A percentile compares a stretch with the other conserved stretches of the same genome.
Conservation (phyloP, 2,888 invertebrate species). For the Sycophila texana region DNA sequence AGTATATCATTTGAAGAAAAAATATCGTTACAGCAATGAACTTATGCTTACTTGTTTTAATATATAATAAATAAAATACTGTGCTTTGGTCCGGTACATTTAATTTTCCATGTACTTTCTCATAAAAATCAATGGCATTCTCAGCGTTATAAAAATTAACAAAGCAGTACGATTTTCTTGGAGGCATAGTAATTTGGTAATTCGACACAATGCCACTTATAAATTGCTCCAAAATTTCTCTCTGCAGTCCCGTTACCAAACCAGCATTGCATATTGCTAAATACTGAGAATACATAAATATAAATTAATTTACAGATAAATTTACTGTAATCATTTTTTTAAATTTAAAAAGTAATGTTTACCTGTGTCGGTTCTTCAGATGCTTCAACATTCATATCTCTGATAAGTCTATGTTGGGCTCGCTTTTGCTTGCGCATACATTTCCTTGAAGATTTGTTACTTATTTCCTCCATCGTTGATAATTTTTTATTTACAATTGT, state of each 20-base stretch:
- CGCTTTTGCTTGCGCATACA: constrained; percentile 69
- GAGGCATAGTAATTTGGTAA: constrained; percentile 82
- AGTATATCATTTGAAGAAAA: constrained; percentile 33
- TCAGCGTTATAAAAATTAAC: constrained; percentile 78
- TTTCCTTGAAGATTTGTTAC: constrained; percentile 57
- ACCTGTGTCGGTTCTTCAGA: constrained; percentile 70
- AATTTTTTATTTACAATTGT: not conserved
- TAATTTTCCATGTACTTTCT: constrained; percentile 79
- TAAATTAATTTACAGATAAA: constrained; percentile 30
- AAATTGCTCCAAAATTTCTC: constrained; percentile 79
- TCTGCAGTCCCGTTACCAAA: constrained; percentile 86
- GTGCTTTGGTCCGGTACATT: constrained; percentile 78
- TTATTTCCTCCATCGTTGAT: constrained; percentile 30
- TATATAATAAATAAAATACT: constrained; percentile 82
- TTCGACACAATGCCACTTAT: constrained; percentile 78
- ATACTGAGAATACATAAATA: constrained; percentile 76
- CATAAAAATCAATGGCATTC: constrained; percentile 79
- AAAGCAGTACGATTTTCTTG: constrained; percentile 89
- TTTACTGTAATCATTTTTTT: not conserved
- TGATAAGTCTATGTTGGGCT: constrained; percentile 67
- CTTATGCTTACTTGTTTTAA: constrained; percentile 78
- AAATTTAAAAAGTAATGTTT: constrained; percentile 31
- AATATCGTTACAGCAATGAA: not conserved
- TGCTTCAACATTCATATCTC: constrained; percentile 71
- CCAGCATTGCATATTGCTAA: constrained; percentile 91